Evolutionary conservation across 2,888 invertebrate species (phyloP), one percentile per base, ranked within the genome.

Genomic region (Cerastoderma edule): DNA sequence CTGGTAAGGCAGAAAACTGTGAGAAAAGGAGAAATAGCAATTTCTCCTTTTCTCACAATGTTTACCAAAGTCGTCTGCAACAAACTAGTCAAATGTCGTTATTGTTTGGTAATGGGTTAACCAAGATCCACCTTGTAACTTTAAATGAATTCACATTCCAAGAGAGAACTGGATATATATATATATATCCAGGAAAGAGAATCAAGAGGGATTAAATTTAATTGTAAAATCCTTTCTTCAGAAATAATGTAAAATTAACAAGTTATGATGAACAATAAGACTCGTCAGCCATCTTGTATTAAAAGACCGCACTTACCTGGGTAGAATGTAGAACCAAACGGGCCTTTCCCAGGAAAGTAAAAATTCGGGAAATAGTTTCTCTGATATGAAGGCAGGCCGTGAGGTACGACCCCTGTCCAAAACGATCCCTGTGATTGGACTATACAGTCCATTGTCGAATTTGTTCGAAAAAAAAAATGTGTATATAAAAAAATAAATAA

Each of bases 371-470:
- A 83, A 67, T 82, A 85, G 77, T 80, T 82, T 70, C 83, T 79
- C 65, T 82, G 81, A 64, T 80, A 82, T 35, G 80, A 53, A 46
- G 84, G 80, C 64, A 84, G 84, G 82, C 82, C 84, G 70, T 83
- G 80, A 60, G 84, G 75, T 74, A 84, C 56, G 78, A 79, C 84
- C 82, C 85, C 85, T 82, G 85, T 86, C 85, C 85, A 86, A 53
- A 84, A 74, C 24, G 84, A 73, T 67, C 75, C 77, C 74, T 83
- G 84, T 73, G 85, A 83, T 76, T 80, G 85, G 79, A 86, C 84
- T 79, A 86, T 57, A 72, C 85, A 86, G 80, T 86, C 85, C 85
- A 86, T 86, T 76, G 84, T 86, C 83, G 76, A 75, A 65, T 56
- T 56, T 48, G 32, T 53, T 54, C 22, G 44, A 68, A 71, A 32